Evolutionary conservation across 37 sponge, comb jelly and placozoan species (phyloP).

Genomic region (Mnemiopsis leidyi): DNA sequence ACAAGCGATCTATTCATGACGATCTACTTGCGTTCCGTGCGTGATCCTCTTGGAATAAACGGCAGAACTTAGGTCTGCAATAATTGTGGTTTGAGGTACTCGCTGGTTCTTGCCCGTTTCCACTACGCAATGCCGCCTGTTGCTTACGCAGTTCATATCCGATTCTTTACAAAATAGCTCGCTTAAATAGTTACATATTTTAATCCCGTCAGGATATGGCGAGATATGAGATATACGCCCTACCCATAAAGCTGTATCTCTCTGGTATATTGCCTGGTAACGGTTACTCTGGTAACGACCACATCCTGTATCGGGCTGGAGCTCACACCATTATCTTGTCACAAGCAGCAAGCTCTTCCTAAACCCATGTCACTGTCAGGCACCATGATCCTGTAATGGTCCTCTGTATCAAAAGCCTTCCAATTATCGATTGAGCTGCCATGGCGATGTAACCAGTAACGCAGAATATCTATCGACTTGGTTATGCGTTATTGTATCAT

Average conservation of each 20-base stretch:
- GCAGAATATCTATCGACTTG: background rate
- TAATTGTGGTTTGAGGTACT: too few relatives aligned
- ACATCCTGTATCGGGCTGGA: background rate
- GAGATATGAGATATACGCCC: too few relatives aligned
- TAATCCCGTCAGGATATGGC: too few relatives aligned
- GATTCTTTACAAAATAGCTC: too few relatives aligned
- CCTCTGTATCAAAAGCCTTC: background rate
- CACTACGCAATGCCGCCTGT: too few relatives aligned
- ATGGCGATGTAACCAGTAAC: background rate
- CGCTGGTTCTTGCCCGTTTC: too few relatives aligned
- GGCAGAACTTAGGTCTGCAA: too few relatives aligned
- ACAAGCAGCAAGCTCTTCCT: background rate
- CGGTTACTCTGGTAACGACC: background rate
- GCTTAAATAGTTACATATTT: too few relatives aligned
- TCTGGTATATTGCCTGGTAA: background rate
- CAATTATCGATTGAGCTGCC: background rate
- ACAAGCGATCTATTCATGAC: background rate
- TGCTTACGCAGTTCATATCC: too few relatives aligned
- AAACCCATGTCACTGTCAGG: background rate
- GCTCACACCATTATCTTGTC: background rate
- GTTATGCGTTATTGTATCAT: background rate
- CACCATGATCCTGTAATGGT: background rate
- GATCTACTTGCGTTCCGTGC: too few relatives aligned
- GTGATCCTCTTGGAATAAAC: too few relatives aligned
- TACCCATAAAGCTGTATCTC: too few relatives aligned